phyloP scores from a whole-genome alignment of 2,113 vertebrate species.

The Prunella fulvescens region DNA sequence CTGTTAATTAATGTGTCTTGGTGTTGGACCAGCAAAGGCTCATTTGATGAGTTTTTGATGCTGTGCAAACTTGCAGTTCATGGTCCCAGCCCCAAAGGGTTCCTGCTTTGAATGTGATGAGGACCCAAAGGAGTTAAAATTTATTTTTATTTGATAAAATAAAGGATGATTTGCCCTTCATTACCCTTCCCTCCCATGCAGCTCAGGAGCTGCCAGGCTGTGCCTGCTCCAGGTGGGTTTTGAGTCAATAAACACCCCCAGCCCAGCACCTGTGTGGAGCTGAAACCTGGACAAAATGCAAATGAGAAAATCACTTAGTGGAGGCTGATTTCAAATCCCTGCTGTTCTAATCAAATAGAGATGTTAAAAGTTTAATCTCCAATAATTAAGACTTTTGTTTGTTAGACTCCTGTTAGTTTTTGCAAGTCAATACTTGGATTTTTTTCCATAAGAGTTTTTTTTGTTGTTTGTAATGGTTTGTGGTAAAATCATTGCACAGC shows the following conservation, averaged over 20 bases:
- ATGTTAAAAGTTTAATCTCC: not conserved
- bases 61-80: too few relatives aligned
- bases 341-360: not conserved
- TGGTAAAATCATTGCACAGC: not conserved
- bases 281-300: not conserved
- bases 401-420: not conserved
- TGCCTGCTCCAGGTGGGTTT: not conserved
- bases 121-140: not conserved
- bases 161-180: not conserved
- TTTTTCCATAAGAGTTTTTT: not conserved
- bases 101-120: not conserved
- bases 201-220: not conserved
- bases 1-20: not conserved
- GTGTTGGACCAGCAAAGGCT: not conserved
- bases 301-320: not conserved
- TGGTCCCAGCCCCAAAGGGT: not conserved
- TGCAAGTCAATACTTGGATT: not conserved
- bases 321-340: not conserved
- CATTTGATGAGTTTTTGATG: rapidly evolving
- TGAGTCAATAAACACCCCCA: not conserved
- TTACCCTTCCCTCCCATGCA: not conserved
- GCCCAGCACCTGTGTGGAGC: not conserved
- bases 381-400: not conserved
- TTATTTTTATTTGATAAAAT: not conserved
- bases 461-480: not conserved